Percentiles rank a stretch among this genome's conserved stretches.
Evolutionary conservation across 2,888 invertebrate genomes (phyloP).

Genomic region (Lochmaea capreae): DNA sequence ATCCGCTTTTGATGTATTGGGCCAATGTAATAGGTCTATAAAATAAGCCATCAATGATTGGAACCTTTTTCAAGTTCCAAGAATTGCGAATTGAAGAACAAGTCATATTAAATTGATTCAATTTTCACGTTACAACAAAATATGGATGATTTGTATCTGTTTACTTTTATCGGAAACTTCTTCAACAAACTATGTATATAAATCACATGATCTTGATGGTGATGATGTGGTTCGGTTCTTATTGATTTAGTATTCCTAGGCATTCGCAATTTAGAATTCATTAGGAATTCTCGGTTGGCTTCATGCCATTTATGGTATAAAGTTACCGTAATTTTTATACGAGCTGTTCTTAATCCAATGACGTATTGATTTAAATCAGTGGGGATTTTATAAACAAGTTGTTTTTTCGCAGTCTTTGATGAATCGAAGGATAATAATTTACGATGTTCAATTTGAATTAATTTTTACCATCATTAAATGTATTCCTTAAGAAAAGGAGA

Average conservation of each 20-base stretch:
- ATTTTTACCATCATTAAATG: too few relatives aligned
- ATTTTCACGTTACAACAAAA: not conserved
- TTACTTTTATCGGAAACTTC: not conserved
- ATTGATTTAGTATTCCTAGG: not conserved
- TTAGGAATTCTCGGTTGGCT: not conserved
- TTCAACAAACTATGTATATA: not conserved
- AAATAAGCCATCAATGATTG: too few relatives aligned
- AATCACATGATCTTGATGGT: not conserved
- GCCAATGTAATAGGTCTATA: too few relatives aligned
- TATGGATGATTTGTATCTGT: not conserved
- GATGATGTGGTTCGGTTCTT: not conserved
- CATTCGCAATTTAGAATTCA: not conserved
- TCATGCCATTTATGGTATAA: not conserved
- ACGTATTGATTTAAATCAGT: not conserved
- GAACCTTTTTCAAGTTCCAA: too few relatives aligned
- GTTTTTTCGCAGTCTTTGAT: not conserved
- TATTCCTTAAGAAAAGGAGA: too few relatives aligned
- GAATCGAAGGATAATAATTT: not conserved
- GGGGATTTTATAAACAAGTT: not conserved
- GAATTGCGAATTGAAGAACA: too few relatives aligned
- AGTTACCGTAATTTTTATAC: not conserved
- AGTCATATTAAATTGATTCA: too few relatives aligned
- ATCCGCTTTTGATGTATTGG: too few relatives aligned
- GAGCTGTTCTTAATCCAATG: not conserved
- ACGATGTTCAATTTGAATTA: too few relatives aligned